These are phyloP conservation scores for Streptopelia turtur DNA, from an alignment of 2,797 vertebrate species.

Conservation along the genomic window DNA sequence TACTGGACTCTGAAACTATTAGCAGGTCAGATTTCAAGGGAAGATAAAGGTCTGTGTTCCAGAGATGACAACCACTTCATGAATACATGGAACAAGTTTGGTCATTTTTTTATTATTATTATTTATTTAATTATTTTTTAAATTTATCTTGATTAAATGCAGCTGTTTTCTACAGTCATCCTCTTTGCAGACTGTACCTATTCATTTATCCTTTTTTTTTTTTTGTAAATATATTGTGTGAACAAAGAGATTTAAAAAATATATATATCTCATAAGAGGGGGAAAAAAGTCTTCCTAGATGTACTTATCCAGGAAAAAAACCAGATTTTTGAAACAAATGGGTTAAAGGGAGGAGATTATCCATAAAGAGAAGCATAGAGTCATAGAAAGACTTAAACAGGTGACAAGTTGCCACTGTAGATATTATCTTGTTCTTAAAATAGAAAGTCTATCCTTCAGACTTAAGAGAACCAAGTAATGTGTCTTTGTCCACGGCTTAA, in stretches of 20 bases:
- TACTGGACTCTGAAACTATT: neutral
- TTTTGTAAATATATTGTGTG: neutral
- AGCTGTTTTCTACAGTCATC: neutral
- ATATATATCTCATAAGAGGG: neutral
- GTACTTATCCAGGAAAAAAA: neutral
- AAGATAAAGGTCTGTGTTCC: neutral
- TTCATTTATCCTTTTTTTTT: neutral
- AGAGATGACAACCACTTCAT: neutral
- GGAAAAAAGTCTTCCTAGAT: neutral
- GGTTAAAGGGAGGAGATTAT: neutral
- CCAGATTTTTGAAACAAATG: neutral
- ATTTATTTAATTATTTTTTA: neutral
- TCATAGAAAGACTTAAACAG: slow-evolving; percentile 6
- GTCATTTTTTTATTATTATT: too few species aligned
- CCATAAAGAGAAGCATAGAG: neutral
- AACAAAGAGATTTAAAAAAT: neutral
- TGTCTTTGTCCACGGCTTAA: slow-evolving; percentile 22
- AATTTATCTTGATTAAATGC: neutral
- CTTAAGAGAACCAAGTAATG: slow-evolving; percentile 34
- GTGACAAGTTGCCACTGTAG: slow-evolving; percentile 12
- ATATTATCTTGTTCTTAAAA: slow-evolving; percentile 41
- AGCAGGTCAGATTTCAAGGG: neutral
- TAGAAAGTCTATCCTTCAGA: slow-evolving; percentile 2
- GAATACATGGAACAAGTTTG: neutral
- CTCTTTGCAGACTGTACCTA: neutral